Evolutionary conservation across 2,113 vertebrate species (phyloP).

Genomic region (Mirounga angustirostris): DNA sequence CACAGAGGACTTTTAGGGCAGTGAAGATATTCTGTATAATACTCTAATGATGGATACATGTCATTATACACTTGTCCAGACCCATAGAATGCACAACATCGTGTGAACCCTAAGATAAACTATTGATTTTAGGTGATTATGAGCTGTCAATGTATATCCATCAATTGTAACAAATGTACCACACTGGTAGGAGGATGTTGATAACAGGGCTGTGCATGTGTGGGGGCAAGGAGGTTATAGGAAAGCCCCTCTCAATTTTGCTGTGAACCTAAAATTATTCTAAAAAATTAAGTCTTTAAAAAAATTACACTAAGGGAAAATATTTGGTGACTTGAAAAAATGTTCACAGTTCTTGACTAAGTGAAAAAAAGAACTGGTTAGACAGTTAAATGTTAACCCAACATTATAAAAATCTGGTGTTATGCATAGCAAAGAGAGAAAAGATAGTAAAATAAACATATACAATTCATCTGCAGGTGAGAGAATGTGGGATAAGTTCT

Average conservation of each 20-base stretch:
- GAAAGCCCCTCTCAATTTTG: background rate
- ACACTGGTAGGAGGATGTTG: background rate
- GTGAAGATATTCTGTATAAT: background rate
- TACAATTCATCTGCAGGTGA: background rate
- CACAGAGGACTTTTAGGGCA: background rate
- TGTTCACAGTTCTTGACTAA: background rate
- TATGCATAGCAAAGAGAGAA: background rate
- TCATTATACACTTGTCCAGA: background rate
- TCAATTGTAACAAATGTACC: background rate
- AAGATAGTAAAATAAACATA: background rate
- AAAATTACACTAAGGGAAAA: background rate
- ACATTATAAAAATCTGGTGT: background rate
- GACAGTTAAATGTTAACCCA: background rate
- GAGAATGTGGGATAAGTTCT: background rate
- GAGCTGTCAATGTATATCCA: background rate
- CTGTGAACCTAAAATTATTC: background rate
- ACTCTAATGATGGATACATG: background rate
- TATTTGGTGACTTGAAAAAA: background rate
- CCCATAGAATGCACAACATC: background rate
- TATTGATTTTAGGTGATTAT: background rate
- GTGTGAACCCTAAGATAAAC: background rate
- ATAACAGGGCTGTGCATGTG: background rate
- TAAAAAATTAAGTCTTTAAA: background rate
- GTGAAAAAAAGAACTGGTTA: background rate
- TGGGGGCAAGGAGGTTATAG: background rate